Evolutionary conservation across 2,113 vertebrate species (phyloP).

Genomic region (Phodopus roborovskii): DNA sequence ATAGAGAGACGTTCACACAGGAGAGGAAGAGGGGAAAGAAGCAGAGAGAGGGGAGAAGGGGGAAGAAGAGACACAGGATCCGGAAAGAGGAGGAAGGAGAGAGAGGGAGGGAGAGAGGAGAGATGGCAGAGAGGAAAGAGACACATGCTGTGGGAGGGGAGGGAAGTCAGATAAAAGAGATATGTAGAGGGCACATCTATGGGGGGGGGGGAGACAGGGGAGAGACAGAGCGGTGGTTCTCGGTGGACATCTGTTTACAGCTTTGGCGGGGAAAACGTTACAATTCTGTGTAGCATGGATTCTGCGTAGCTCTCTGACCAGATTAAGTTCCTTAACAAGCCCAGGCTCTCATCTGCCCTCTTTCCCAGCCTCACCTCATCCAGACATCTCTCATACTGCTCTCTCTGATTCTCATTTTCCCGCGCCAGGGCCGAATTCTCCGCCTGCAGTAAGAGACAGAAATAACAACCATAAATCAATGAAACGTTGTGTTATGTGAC

Average conservation of each 20-base stretch:
- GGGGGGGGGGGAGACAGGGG: fast-evolving
- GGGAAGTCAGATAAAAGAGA: background rate
- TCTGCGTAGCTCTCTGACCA: background rate
- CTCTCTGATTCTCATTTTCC: conserved; percentile 95
- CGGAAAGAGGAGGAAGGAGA: fast-evolving
- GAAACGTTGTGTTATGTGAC: conserved; percentile 60
- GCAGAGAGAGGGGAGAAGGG: too few species aligned
- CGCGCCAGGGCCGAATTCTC: conserved; percentile 91
- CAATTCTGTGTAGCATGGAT: background rate
- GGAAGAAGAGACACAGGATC: too few species aligned
- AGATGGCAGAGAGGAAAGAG: background rate
- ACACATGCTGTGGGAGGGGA: background rate
- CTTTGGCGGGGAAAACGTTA: background rate
- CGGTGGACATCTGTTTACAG: background rate
- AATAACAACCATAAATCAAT: conserved; percentile 79
- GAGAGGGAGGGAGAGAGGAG: background rate
- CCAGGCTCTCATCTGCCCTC: background rate
- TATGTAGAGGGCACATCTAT: background rate
- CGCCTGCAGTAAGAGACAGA: conserved; percentile 87
- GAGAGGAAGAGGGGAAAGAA: background rate
- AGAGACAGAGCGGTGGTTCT: background rate
- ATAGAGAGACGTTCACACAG: background rate
- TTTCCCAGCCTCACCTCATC: conserved; percentile 91
- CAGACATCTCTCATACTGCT: conserved; percentile 95
- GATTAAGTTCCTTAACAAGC: background rate